Evolutionary conservation across 2,113 vertebrate species (phyloP).

Genomic region (Ondatra zibethicus): DNA sequence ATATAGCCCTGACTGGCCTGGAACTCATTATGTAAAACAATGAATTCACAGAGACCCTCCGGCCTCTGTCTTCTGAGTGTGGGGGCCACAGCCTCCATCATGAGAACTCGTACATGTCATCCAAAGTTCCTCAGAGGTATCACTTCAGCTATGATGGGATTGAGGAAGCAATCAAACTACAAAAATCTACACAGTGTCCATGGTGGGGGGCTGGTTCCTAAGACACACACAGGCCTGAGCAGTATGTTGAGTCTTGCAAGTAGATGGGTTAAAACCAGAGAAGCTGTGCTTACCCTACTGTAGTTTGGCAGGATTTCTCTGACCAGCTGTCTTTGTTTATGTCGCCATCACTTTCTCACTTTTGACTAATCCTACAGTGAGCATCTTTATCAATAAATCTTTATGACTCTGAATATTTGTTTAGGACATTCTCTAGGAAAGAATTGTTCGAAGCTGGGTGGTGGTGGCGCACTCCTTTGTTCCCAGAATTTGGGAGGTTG

Average conservation of each 20-base stretch:
- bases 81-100: not conserved
- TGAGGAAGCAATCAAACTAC: not conserved
- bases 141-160: not conserved
- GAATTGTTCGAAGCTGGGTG: not conserved
- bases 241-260: fast-evolving
- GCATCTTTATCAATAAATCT: not conserved
- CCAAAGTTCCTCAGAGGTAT: not conserved
- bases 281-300: not conserved
- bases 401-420: not conserved
- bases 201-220: not conserved
- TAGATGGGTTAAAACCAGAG: not conserved
- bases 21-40: not conserved
- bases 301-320: not conserved
- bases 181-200: not conserved
- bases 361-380: not conserved
- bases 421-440: not conserved
- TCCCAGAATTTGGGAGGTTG: too few relatives aligned
- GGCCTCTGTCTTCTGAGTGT: not conserved
- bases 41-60: not conserved
- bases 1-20: not conserved
- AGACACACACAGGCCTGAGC: fast-evolving
- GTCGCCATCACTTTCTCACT: not conserved
- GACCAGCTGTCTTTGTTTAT: not conserved
- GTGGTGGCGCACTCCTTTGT: too few relatives aligned
- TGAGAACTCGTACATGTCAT: not conserved